Evolutionary conservation across 2,888 invertebrate genomes (phyloP).

Genomic region (Melanotus villosus): DNA sequence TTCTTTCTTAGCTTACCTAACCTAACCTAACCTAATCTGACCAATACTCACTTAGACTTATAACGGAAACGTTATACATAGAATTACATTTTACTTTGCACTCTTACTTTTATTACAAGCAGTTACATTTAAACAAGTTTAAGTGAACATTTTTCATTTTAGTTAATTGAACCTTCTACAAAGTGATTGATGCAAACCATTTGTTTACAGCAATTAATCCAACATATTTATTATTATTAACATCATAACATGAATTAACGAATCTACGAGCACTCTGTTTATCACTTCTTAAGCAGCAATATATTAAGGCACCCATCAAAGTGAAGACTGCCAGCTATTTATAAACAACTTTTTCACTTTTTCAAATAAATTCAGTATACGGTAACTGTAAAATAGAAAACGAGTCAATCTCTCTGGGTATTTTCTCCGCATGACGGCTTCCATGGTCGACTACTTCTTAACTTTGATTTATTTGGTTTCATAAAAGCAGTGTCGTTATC

Average conservation of each 20-base stretch:
- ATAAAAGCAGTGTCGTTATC: constrained; percentile 10
- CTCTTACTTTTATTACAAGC: not conserved
- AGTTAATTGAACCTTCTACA: not conserved
- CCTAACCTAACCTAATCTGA: too few species aligned
- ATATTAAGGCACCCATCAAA: not conserved
- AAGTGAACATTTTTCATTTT: not conserved
- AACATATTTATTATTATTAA: constrained; percentile 9
- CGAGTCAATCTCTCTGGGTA: constrained; percentile 12
- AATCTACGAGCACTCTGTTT: constrained; percentile 1
- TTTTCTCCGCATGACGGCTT: constrained; percentile 16
- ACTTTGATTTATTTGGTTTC: constrained; percentile 3
- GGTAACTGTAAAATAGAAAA: constrained; percentile 14
- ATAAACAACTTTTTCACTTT: constrained; percentile 4
- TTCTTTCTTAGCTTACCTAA: too few species aligned
- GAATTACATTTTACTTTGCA: too few species aligned
- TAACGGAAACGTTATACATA: too few species aligned
- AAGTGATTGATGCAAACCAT: constrained; percentile 5
- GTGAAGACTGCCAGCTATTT: not conserved
- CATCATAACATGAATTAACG: not conserved
- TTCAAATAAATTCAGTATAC: constrained; percentile 4
- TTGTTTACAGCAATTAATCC: not conserved
- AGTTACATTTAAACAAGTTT: not conserved
- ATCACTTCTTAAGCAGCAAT: not conserved
- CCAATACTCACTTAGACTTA: too few species aligned
- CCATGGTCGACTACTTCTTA: not conserved